A percentile compares a stretch with the other conserved stretches of the same genome.
Conservation (phyloP, 2,888 invertebrate species). For the Sipha maydis region DNA sequence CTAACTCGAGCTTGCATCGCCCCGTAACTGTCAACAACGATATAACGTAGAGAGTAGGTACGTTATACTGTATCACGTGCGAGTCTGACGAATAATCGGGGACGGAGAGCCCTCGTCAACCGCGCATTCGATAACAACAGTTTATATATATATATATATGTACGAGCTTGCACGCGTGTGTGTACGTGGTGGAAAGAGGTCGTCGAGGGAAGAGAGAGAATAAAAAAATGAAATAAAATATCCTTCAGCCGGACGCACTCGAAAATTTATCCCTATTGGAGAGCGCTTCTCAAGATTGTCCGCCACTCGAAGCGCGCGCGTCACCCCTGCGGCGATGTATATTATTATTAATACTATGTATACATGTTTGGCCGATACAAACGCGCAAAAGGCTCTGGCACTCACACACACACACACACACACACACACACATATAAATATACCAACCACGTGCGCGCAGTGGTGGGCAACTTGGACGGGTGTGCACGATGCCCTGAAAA, state of each 20-base stretch:
- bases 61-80: not conserved
- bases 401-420: not conserved
- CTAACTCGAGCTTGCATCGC: too few relatives aligned
- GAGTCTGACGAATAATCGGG: not conserved
- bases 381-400: not conserved
- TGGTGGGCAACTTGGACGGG: not conserved
- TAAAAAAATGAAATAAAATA: not conserved
- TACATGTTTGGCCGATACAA: not conserved
- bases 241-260: not conserved
- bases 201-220: not conserved
- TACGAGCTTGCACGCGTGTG: not conserved
- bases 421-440: not conserved
- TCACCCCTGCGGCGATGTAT: not conserved
- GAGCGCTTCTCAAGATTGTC: conserved; percentile 1
- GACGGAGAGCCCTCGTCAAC: not conserved
- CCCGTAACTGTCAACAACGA: too few relatives aligned
- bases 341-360: not conserved
- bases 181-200: too few relatives aligned
- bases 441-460: not conserved
- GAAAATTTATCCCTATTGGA: not conserved
- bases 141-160: not conserved
- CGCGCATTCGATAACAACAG: not conserved
- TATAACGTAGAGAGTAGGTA: too few relatives aligned
- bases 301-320: not conserved
- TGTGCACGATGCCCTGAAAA: not conserved